Base-by-base conservation (phyloP, 2,888 invertebrate genomes). In the Troglohyphantes excavatus region DNA sequence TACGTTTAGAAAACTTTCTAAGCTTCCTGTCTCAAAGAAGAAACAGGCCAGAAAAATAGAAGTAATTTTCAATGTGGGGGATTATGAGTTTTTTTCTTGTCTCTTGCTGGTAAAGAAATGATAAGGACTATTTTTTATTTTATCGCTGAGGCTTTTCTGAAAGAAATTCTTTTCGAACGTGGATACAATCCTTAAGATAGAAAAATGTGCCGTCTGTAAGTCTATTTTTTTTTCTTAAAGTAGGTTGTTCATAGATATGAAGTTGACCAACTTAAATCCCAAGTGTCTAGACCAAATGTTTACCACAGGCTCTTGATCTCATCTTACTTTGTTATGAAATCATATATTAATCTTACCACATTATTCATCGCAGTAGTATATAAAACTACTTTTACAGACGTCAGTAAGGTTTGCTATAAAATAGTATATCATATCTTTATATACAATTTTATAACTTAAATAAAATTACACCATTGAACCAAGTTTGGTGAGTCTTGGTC, bases 61-160 rank as follows among this genome's bases (percentile, higher is more conserved):
- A 68, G 68, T 68, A 68, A 68, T 68, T 68, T 68, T 68, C 19
- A 17, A 19, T 33, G 21, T 13, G 68, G 29, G 68, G 68, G 65
- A 68, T 68, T 68, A 68, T 17, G 68, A 26, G 29, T 13, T 33
- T 68, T 33, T 65, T 53, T 53, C n/a, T 53, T 17, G 53, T 53
- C 33, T 68, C 7, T 68, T n/a, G 33, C 68, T 68, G 68, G 68
- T 33, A 68, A 68, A 29, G 27, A 33, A 19, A 68, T 33, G 68
- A 68, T 68, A 68, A 68, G 68, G 33, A 33, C 33, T 0, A 29
- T 68, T 68, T 68, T 68, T 68, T 53, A 53, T n/a, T 27, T 68
- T 33, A 68, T 68, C 68, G 21, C 68, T 29, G 29, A 33, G 21
- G 19, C 33, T 68, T 33, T 29, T 68, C n/a, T 33, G 21, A 68